Evolutionary conservation across 2,888 invertebrate species (phyloP).

Genomic region (Epicampocera succincta): DNA sequence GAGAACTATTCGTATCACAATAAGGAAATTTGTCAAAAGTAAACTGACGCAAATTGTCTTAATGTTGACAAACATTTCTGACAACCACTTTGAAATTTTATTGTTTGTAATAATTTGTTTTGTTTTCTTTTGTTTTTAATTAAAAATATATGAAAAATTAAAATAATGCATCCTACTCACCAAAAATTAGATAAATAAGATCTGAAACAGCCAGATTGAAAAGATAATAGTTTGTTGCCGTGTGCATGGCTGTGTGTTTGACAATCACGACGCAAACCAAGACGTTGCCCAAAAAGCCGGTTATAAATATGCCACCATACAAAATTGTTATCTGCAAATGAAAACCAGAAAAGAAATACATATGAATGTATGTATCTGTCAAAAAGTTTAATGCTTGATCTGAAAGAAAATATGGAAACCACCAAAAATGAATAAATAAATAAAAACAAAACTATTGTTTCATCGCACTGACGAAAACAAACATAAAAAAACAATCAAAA

Average conservation of each 20-base stretch:
- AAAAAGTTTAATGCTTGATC: too few relatives aligned
- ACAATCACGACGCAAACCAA: conserved; percentile 93
- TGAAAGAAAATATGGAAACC: not conserved
- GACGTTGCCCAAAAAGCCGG: conserved; percentile 92
- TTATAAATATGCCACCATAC: conserved; percentile 89
- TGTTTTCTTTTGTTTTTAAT: not conserved
- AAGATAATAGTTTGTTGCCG: conserved; percentile 95
- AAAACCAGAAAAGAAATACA: not conserved
- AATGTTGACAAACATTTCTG: too few relatives aligned
- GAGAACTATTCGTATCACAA: too few relatives aligned
- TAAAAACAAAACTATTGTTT: not conserved
- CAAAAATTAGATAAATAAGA: conserved; percentile 89
- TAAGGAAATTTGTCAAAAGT: too few relatives aligned
- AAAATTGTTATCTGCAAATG: conserved; percentile 84
- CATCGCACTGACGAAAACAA: too few relatives aligned
- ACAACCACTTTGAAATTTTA: too few relatives aligned
- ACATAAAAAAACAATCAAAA: too few relatives aligned
- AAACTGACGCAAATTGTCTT: too few relatives aligned
- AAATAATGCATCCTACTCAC: conserved; percentile 83
- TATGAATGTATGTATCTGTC: too few relatives aligned
- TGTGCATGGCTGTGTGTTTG: conserved; percentile 91
- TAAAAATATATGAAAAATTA: too few relatives aligned
- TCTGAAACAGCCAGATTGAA: conserved; percentile 95
- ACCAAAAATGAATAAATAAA: conserved; percentile 1
- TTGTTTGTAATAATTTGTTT: too few relatives aligned